These are phyloP conservation scores for Arbacia lixula DNA, from an alignment of 53 echinoderm and acorn worm species.

Conservation along the genomic window DNA sequence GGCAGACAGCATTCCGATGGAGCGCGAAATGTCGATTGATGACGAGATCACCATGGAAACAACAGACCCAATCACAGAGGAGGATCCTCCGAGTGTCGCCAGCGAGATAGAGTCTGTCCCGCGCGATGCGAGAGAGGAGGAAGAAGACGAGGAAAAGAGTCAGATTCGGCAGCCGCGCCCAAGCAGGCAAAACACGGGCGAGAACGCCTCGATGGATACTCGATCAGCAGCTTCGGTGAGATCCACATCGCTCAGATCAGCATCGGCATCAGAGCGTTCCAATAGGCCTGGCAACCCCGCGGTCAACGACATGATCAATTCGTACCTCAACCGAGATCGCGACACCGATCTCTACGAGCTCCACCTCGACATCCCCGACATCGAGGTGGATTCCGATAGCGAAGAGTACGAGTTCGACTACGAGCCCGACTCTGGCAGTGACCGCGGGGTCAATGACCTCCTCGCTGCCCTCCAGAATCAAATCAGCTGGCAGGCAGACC, in stretches of 20 bases:
- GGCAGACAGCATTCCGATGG: constrained; percentile 15
- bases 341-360: constrained; percentile 48
- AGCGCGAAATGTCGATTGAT: constrained; percentile 39
- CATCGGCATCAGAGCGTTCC: constrained; percentile 45
- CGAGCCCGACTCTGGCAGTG: constrained; percentile 2
- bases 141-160: constrained; percentile 19
- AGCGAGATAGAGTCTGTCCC: constrained; percentile 56
- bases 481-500: constrained; percentile 34
- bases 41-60: constrained; percentile 58
- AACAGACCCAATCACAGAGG: constrained; percentile 52
- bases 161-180: background rate
- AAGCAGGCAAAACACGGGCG: background rate
- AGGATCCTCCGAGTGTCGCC: constrained; percentile 25
- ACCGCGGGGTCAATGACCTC: constrained; percentile 48
- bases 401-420: constrained; percentile 50
- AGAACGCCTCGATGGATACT: constrained; percentile 52
- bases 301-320: constrained; percentile 30
- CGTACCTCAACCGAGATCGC: constrained; percentile 27
- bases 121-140: background rate
- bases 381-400: constrained; percentile 41
- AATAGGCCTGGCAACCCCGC: constrained; percentile 26
- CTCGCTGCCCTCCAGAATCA: constrained; percentile 40
- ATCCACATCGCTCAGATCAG: too few relatives aligned
- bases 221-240: constrained; percentile 9
- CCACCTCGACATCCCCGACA: constrained; percentile 42